Evolutionary conservation across 64 coral and sea anemone species (phyloP).

Genomic region (Astreopora myriophthalma): DNA sequence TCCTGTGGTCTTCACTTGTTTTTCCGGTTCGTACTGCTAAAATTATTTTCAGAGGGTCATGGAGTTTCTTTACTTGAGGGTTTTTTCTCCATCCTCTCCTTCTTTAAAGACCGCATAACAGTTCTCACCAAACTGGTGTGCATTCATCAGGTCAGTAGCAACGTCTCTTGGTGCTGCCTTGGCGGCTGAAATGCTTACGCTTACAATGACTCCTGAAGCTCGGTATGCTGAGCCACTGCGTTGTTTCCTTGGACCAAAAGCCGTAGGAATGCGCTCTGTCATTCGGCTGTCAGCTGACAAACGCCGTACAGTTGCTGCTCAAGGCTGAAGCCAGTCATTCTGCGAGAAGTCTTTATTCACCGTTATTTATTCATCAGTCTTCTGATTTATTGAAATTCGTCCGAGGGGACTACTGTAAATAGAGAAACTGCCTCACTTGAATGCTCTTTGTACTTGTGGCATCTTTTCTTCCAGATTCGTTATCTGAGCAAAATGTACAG

Average conservation of each 20-base stretch:
- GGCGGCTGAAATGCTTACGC: slow-evolving; percentile 14
- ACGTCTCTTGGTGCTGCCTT: slow-evolving; percentile 10
- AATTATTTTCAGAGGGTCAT: slow-evolving; percentile 25
- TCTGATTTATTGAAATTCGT: slow-evolving; percentile 12
- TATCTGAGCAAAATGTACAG: slow-evolving; percentile 7
- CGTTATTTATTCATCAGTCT: slow-evolving; percentile 13
- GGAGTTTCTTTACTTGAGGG: background rate
- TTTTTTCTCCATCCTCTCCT: background rate
- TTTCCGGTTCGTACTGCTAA: slow-evolving; percentile 50
- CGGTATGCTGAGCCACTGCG: background rate
- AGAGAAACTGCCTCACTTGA: slow-evolving; percentile 25
- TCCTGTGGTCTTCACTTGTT: slow-evolving; percentile 35
- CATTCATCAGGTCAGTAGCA: background rate
- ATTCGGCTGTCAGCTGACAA: background rate
- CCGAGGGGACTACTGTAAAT: slow-evolving; percentile 30
- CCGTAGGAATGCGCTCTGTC: background rate
- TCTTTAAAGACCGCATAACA: background rate
- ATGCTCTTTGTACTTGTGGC: background rate
- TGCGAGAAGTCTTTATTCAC: slow-evolving; percentile 32
- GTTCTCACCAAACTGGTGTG: background rate
- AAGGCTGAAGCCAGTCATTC: background rate
- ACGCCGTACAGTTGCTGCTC: background rate
- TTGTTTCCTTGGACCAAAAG: background rate
- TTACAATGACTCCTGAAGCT: background rate
- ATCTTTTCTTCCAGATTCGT: background rate